These are phyloP conservation scores for Clostera curtula DNA, from an alignment of 2,888 invertebrate species.

Conservation along the genomic window DNA sequence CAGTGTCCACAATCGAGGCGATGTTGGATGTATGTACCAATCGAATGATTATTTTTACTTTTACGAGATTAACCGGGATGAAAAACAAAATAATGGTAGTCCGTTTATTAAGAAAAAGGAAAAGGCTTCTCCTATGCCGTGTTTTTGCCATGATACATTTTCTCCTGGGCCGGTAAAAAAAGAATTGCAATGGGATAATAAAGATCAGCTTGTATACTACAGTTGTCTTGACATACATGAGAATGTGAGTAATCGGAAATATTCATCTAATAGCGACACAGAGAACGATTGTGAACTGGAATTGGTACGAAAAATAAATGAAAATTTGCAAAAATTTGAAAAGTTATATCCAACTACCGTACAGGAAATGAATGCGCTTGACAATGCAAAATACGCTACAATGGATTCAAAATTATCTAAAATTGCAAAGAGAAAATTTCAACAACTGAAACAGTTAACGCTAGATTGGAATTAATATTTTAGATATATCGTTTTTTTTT, in stretches of 20 bases:
- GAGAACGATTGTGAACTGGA: too few species aligned
- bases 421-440: conserved; percentile 37
- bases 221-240: conserved; percentile 34
- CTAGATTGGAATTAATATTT: conserved; percentile 28
- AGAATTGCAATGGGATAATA: conserved; percentile 10
- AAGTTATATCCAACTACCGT: too few species aligned
- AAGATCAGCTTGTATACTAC: conserved; percentile 28
- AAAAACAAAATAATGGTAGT: conserved; percentile 23
- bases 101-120: conserved; percentile 42
- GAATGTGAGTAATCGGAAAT: conserved; percentile 10
- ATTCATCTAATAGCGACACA: too few species aligned
- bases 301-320: too few species aligned
- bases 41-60: conserved; percentile 32
- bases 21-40: conserved; percentile 35
- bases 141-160: conserved; percentile 45
- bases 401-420: conserved; percentile 11
- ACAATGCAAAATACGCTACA: conserved; percentile 3
- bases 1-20: conserved; percentile 40
- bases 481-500: conserved; percentile 10
- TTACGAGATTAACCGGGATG: conserved; percentile 36
- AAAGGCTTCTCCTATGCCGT: conserved; percentile 33
- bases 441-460: conserved; percentile 36
- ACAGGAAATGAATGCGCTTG: conserved; percentile 4
- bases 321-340: too few species aligned
- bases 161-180: conserved; percentile 17